Conservation (phyloP, 2,113 vertebrate species). For the Tinamus guttatus region DNA sequence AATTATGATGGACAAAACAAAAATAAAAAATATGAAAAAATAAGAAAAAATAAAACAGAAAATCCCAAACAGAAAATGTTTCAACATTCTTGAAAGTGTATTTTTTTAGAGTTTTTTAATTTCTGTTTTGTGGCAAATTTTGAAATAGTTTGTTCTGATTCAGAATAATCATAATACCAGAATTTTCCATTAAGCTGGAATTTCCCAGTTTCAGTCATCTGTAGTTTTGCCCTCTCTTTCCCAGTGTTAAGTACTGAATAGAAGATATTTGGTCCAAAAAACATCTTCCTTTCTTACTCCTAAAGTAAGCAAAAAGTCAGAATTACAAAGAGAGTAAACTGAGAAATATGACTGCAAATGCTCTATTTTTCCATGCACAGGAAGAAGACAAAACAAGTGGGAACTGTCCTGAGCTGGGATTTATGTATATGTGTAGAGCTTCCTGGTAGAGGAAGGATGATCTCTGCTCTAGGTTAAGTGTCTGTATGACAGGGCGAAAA, state of each 20-base stretch:
- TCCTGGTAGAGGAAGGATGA: background rate
- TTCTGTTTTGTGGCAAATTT: slow-evolving; percentile 57
- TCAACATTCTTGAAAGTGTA: slow-evolving; percentile 24
- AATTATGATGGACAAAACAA: background rate
- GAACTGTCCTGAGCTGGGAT: background rate
- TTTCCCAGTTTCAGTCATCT: slow-evolving; percentile 35
- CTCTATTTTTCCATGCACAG: background rate
- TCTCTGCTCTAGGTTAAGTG: background rate
- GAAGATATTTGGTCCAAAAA: slow-evolving; percentile 3
- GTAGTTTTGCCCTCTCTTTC: slow-evolving; percentile 22
- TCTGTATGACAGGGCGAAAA: background rate
- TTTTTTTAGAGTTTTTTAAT: background rate
- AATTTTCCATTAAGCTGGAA: slow-evolving; percentile 63
- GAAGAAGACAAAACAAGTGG: background rate
- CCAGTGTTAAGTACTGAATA: slow-evolving; percentile 6
- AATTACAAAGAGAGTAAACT: background rate
- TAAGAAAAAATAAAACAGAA: background rate
- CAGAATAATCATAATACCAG: slow-evolving; percentile 43
- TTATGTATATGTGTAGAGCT: background rate
- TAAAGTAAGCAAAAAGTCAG: background rate
- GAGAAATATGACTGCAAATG: background rate
- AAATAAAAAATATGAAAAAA: background rate
- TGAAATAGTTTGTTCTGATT: slow-evolving; percentile 51
- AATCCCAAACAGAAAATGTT: background rate
- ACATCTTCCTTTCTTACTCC: background rate